Percentiles rank a stretch among this genome's conserved stretches.
Conservation (phyloP, 2,888 invertebrate genomes). For the Catocala sponsa region DNA sequence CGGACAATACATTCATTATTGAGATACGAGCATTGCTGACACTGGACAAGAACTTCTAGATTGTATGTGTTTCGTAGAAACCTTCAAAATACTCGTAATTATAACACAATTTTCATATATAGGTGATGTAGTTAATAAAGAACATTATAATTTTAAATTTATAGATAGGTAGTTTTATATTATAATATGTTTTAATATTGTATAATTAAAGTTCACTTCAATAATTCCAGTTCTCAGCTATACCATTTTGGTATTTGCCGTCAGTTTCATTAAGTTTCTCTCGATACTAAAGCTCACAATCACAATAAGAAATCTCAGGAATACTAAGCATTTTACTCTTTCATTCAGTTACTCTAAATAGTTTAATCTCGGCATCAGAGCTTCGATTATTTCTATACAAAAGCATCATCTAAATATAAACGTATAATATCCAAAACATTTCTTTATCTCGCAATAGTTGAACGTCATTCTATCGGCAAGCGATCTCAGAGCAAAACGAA, state of each 20-base stretch:
- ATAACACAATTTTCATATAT: too few relatives aligned
- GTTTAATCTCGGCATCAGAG: slow-evolving; percentile 23
- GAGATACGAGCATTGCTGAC: slow-evolving; percentile 63
- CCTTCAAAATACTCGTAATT: not conserved
- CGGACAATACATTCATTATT: slow-evolving; percentile 87
- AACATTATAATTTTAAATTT: too few relatives aligned
- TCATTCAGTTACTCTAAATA: slow-evolving; percentile 19
- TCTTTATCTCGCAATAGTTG: slow-evolving; percentile 48
- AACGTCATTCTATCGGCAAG: slow-evolving; percentile 67
- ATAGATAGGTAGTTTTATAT: too few relatives aligned
- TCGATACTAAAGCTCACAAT: slow-evolving; percentile 2
- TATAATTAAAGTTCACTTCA: too few relatives aligned
- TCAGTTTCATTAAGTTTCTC: not conserved
- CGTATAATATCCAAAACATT: slow-evolving; percentile 44
- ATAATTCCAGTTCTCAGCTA: too few relatives aligned
- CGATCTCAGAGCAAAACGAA: slow-evolving; percentile 73
- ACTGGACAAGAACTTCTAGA: slow-evolving; percentile 20
- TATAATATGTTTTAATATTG: too few relatives aligned
- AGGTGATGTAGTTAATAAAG: too few relatives aligned
- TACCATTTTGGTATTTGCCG: not conserved
- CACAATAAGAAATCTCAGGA: slow-evolving; percentile 1
- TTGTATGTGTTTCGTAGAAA: slow-evolving; percentile 28
- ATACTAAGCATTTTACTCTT: slow-evolving; percentile 11
- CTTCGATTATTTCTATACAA: slow-evolving; percentile 27
- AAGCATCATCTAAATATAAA: slow-evolving; percentile 35